Evolutionary conservation across 1,140 invertebrate species (phyloP).

Genomic region (Pararge aegeria): DNA sequence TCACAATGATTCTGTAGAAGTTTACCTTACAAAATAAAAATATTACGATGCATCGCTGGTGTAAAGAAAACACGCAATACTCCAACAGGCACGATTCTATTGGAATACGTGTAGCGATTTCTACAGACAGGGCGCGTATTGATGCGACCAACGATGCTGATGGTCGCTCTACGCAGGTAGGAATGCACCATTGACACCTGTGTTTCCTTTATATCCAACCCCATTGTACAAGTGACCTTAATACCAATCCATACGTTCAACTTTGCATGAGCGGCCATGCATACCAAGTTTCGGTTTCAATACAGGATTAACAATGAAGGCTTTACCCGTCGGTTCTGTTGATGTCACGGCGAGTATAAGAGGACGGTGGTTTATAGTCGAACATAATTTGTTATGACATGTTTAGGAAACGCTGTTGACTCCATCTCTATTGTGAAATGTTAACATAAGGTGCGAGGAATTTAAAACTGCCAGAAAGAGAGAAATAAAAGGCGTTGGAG

Average conservation of each 20-base stretch:
- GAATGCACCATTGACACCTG: conserved; percentile 44
- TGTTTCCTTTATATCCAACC: conserved; percentile 18
- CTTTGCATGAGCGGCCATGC: conserved; percentile 15
- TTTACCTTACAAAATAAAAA: no score
- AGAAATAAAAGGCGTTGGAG: neutral
- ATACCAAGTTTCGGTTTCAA: conserved; percentile 23
- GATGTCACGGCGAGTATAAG: conserved; percentile 27
- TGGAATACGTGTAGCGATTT: no score
- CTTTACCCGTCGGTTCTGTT: conserved; percentile 26
- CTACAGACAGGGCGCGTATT: no score
- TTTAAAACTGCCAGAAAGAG: conserved; percentile 11
- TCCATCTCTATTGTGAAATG: conserved; percentile 21
- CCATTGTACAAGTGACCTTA: conserved; percentile 18
- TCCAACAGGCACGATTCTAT: no score
- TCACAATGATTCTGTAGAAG: no score
- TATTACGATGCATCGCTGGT: no score
- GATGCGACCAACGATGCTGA: no score
- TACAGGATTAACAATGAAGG: conserved; percentile 33
- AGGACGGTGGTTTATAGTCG: conserved; percentile 4
- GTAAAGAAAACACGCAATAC: no score
- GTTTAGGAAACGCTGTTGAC: conserved; percentile 28
- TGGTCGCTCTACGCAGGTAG: conserved; percentile 20
- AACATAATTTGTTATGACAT: conserved; percentile 33
- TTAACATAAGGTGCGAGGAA: conserved; percentile 20
- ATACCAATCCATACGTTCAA: conserved; percentile 8